phyloP scores from a whole-genome alignment of 2,113 vertebrate species.

The Carassius auratus region DNA sequence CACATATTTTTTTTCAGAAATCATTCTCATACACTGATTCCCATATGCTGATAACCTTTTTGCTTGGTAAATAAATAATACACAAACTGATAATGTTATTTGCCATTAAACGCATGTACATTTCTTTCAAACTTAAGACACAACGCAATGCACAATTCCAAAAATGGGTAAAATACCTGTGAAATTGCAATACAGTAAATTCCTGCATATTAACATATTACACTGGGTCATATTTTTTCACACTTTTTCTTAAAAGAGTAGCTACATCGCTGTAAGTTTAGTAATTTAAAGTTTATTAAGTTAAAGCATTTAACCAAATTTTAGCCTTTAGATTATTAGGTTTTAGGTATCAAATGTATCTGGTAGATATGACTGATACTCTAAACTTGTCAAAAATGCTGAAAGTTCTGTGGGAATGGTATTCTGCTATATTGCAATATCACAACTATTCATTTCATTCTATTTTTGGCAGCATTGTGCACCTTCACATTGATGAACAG shows the following conservation, averaged over 20 bases:
- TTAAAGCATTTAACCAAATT: background rate
- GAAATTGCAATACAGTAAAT: background rate
- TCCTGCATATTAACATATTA: background rate
- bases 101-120: background rate
- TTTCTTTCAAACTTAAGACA: too few species aligned
- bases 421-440: too few species aligned
- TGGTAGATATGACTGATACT: background rate
- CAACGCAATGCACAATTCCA: background rate
- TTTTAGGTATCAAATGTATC: background rate
- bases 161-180: background rate
- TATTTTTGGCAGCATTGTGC: constrained; percentile 79
- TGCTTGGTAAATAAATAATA: too few species aligned
- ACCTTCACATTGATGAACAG: constrained; percentile 86
- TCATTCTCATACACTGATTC: too few species aligned
- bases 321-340: background rate
- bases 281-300: background rate
- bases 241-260: background rate
- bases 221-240: background rate
- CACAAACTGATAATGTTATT: background rate
- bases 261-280: background rate
- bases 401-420: too few species aligned
- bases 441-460: background rate
- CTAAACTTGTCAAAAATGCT: background rate
- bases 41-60: too few species aligned
- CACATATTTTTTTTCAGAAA: too few species aligned